phyloP scores from a whole-genome alignment of 2,888 invertebrate species.

The Dynastes hyllus region DNA sequence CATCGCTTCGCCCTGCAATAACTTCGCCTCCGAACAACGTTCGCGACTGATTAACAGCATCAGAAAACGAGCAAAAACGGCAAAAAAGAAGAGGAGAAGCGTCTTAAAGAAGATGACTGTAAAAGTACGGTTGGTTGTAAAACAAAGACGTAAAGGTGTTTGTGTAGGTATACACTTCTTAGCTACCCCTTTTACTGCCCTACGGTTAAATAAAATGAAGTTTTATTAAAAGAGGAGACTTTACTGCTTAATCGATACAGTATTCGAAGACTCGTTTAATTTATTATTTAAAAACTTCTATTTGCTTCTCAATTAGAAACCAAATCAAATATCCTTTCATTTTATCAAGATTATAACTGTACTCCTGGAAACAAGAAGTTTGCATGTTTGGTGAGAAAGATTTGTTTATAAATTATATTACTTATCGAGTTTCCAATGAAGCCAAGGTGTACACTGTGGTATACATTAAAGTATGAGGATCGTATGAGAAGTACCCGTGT shows the following conservation, averaged over 20 bases:
- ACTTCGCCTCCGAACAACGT: constrained; percentile 25
- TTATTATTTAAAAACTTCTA: constrained; percentile 15
- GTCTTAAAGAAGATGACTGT: constrained; percentile 22
- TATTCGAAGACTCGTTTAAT: neutral
- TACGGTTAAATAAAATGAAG: constrained; percentile 30
- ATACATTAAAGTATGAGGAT: too few species aligned
- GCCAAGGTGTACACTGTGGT: too few species aligned
- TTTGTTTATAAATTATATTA: too few species aligned
- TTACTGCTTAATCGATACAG: constrained; percentile 24
- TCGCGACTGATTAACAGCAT: constrained; percentile 35
- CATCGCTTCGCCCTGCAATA: constrained; percentile 32
- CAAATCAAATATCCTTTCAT: too few species aligned
- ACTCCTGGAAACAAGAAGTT: too few species aligned
- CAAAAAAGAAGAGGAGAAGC: neutral
- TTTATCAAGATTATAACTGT: too few species aligned
- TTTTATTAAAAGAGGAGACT: constrained; percentile 39
- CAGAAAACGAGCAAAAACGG: constrained; percentile 16
- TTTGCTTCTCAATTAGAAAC: neutral
- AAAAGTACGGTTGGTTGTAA: constrained; percentile 47
- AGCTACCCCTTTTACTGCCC: constrained; percentile 32
- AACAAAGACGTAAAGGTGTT: constrained; percentile 44
- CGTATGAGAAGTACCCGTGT: too few species aligned
- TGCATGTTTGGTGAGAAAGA: too few species aligned
- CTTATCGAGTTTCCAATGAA: too few species aligned
- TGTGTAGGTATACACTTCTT: constrained; percentile 24